phyloP scores from a whole-genome alignment of 2,113 vertebrate genomes.

The Phrynosoma platyrhinos region DNA sequence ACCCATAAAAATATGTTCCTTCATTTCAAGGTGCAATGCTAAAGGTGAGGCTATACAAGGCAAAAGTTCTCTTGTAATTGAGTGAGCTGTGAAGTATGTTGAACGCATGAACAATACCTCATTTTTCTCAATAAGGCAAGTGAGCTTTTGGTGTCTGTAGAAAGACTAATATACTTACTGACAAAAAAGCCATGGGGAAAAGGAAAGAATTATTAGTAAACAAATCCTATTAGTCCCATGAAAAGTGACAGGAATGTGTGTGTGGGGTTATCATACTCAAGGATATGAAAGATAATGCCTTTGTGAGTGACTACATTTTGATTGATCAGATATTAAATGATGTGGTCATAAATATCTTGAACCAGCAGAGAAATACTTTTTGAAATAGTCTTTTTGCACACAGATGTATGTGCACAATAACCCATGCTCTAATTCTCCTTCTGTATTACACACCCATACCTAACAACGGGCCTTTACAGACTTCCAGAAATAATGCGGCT shows the following conservation, averaged over 20 bases:
- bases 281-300: neutral
- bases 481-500: too few relatives aligned
- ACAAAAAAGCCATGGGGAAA: neutral
- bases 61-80: neutral
- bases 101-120: neutral
- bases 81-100: neutral
- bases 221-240: rapidly evolving
- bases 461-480: too few relatives aligned
- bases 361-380: neutral
- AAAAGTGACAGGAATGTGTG: neutral
- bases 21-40: neutral
- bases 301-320: neutral
- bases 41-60: neutral
- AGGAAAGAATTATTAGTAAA: constrained; percentile 31
- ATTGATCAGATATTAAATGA: neutral
- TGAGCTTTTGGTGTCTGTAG: constrained; percentile 20
- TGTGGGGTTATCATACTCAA: neutral
- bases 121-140: neutral
- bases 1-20: rapidly evolving
- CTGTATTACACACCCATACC: too few relatives aligned
- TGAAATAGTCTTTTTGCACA: neutral
- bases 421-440: too few relatives aligned
- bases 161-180: neutral
- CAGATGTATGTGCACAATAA: too few relatives aligned
- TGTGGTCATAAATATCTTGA: constrained; percentile 34